A percentile compares a stretch with the other conserved stretches of the same genome.
These are phyloP conservation scores for Florisuga fusca DNA, from an alignment of 2,797 vertebrate species.

Conservation along the genomic window DNA sequence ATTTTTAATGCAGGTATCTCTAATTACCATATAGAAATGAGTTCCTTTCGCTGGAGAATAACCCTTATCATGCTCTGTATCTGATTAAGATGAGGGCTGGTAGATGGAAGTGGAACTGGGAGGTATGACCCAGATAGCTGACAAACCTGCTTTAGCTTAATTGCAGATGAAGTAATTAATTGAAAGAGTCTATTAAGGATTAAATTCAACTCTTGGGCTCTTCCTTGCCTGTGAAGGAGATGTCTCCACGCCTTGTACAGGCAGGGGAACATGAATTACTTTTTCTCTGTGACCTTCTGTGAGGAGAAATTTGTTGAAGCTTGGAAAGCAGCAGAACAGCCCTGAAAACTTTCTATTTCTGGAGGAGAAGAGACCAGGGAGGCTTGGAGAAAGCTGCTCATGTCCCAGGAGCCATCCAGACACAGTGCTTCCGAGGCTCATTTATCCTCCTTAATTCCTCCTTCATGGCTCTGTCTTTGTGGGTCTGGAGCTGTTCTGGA, in stretches of 20 bases:
- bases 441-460: neutral
- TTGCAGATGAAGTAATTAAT: slow-evolving; percentile 1
- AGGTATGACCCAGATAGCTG: neutral
- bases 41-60: neutral
- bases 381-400: neutral
- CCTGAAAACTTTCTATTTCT: neutral
- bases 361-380: neutral
- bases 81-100: neutral
- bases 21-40: neutral
- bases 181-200: neutral
- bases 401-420: neutral
- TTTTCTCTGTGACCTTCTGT: neutral
- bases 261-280: neutral
- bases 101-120: neutral
- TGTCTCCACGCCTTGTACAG: neutral
- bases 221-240: neutral
- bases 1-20: neutral
- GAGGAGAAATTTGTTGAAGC: neutral
- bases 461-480: neutral
- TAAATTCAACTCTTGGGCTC: neutral
- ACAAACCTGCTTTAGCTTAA: neutral
- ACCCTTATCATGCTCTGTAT: neutral
- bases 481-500: neutral
- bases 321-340: neutral
- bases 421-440: neutral